These are phyloP conservation scores for Bembecia ichneumoniformis DNA, from an alignment of 2,888 invertebrate species.

Conservation along the genomic window DNA sequence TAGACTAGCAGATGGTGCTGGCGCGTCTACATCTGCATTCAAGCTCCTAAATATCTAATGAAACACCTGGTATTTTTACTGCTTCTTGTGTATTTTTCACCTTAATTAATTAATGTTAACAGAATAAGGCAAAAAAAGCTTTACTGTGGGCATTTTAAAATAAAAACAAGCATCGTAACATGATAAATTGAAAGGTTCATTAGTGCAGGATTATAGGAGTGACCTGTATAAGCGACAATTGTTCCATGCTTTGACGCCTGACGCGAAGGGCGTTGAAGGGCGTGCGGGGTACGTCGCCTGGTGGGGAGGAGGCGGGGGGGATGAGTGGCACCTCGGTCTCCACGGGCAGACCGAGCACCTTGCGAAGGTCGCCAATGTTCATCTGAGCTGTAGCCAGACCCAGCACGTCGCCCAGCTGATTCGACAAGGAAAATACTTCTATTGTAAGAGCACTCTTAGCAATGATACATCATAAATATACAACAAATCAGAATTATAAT, in stretches of 20 bases:
- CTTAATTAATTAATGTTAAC: no score
- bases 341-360: conserved; percentile 81
- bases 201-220: background rate
- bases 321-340: conserved; percentile 43
- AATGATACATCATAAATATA: background rate
- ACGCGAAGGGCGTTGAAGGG: conserved; percentile 74
- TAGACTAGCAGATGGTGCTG: no score
- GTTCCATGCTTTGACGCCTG: conserved; percentile 95
- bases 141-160: no score
- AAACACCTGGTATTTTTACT: no score
- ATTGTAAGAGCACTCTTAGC: background rate
- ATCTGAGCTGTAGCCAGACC: conserved; percentile 95
- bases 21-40: no score
- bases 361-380: conserved; percentile 90
- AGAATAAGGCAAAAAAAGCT: no score
- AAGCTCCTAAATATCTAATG: no score
- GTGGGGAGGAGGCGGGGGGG: conserved; percentile 14
- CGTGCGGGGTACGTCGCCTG: conserved; percentile 30
- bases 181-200: no score
- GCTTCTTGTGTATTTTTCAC: no score
- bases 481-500: background rate
- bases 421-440: conserved; percentile 3
- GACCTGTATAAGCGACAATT: conserved; percentile 93
- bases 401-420: conserved; percentile 86
- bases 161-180: no score